Conservation (phyloP, 2,888 invertebrate genomes). For the Eugnorisma glareosa region DNA sequence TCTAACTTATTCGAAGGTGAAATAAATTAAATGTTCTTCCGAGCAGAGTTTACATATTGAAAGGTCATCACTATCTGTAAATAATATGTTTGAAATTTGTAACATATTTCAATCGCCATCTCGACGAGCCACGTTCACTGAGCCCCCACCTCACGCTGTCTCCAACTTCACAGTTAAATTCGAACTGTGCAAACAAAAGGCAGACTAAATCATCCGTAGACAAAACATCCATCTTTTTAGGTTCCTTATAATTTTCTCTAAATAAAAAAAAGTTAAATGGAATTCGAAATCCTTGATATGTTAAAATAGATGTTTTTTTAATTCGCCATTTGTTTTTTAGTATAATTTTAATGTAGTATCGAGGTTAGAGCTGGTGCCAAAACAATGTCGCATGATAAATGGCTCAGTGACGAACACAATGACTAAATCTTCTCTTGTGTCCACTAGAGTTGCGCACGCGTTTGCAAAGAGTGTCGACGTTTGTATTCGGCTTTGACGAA, state of each 20-base stretch:
- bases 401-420: conserved; percentile 51
- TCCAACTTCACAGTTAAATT: conserved; percentile 64
- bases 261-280: conserved; percentile 55
- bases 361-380: conserved; percentile 81
- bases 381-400: conserved; percentile 77
- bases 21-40: not conserved
- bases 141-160: conserved; percentile 48
- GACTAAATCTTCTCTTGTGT: conserved; percentile 48
- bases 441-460: conserved; percentile 40
- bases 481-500: conserved; percentile 15
- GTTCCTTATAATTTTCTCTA: conserved; percentile 60
- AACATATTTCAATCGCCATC: not conserved
- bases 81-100: not conserved
- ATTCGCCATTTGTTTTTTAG: conserved; percentile 76
- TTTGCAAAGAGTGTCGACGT: too few relatives aligned
- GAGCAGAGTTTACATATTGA: not conserved
- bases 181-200: conserved; percentile 74
- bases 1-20: not conserved
- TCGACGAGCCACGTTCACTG: conserved; percentile 33
- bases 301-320: conserved; percentile 71
- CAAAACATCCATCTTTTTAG: conserved; percentile 74
- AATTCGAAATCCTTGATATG: conserved; percentile 61
- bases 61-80: not conserved
- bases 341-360: conserved; percentile 75
- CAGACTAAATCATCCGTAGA: conserved; percentile 73